Evolutionary conservation across 1,140 invertebrate species (phyloP).

Genomic region (Nylanderia fulva): DNA sequence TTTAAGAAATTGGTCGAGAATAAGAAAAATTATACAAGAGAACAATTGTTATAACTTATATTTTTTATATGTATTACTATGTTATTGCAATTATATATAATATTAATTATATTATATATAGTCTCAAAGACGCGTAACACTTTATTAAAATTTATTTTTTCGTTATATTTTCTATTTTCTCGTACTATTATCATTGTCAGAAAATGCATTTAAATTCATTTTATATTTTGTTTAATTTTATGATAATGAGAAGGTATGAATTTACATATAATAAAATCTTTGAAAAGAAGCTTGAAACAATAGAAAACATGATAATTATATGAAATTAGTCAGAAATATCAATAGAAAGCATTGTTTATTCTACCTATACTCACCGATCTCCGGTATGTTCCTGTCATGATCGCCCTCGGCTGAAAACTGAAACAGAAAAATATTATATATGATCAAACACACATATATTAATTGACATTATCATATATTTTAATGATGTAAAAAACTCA

Average conservation of each 20-base stretch:
- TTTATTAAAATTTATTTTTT: not conserved
- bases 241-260: not conserved
- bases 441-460: not conserved
- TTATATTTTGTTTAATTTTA: not conserved
- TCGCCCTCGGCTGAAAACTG: slow-evolving; percentile 76
- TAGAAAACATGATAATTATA: not conserved
- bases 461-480: too few relatives aligned
- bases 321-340: not conserved
- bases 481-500: not conserved
- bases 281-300: not conserved
- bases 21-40: too few relatives aligned
- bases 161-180: not conserved
- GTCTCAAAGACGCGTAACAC: not conserved
- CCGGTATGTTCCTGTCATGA: slow-evolving; percentile 82
- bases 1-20: too few relatives aligned
- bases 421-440: slow-evolving; percentile 70
- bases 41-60: too few relatives aligned
- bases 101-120: not conserved
- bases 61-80: not conserved
- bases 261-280: not conserved
- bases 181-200: not conserved
- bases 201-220: not conserved
- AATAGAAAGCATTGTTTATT: not conserved
- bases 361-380: slow-evolving; percentile 81
- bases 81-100: not conserved